A percentile compares a stretch with the other conserved stretches of the same genome.
phyloP scores from a whole-genome alignment of 2,888 invertebrate species.

The Anagyrus pseudococci region DNA sequence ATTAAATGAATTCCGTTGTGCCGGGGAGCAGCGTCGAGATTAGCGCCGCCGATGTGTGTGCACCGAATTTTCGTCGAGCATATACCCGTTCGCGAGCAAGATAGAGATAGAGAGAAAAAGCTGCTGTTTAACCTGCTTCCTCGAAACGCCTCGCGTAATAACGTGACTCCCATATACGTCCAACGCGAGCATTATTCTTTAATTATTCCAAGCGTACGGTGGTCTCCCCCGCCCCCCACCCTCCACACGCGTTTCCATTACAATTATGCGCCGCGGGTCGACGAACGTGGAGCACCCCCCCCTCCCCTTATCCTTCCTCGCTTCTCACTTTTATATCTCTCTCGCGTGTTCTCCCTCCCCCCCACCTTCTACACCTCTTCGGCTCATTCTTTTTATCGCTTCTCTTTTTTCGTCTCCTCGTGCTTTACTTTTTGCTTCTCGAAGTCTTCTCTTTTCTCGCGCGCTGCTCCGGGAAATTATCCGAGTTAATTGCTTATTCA shows the following conservation, averaged over 20 bases:
- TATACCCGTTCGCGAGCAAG: too few species aligned
- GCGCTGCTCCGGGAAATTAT: too few species aligned
- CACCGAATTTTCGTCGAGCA: too few species aligned
- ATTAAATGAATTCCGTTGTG: too few species aligned
- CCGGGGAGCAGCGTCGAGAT: too few species aligned
- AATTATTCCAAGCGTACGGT: conserved; percentile 31
- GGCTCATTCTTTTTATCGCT: background rate
- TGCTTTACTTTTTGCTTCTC: background rate
- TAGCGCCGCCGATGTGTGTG: too few species aligned
- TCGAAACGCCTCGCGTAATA: conserved; percentile 4
- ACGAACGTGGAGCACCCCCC: conserved; percentile 13
- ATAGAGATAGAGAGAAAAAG: too few species aligned
- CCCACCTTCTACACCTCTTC: too few species aligned
- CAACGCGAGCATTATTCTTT: conserved; percentile 21
- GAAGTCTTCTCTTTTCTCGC: background rate
- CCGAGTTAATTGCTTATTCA: too few species aligned
- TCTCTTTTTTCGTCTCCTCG: background rate
- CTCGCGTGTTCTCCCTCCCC: too few species aligned
- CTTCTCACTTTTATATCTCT: conserved; percentile 29
- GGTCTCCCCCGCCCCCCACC: too few species aligned
- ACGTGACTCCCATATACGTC: conserved; percentile 1
- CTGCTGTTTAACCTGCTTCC: too few species aligned
- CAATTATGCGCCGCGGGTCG: conserved; percentile 29
- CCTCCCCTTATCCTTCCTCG: conserved; percentile 1
- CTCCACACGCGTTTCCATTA: conserved; percentile 32